phyloP scores from a whole-genome alignment of 2,113 vertebrate species.

The Halcyon malimbica region DNA sequence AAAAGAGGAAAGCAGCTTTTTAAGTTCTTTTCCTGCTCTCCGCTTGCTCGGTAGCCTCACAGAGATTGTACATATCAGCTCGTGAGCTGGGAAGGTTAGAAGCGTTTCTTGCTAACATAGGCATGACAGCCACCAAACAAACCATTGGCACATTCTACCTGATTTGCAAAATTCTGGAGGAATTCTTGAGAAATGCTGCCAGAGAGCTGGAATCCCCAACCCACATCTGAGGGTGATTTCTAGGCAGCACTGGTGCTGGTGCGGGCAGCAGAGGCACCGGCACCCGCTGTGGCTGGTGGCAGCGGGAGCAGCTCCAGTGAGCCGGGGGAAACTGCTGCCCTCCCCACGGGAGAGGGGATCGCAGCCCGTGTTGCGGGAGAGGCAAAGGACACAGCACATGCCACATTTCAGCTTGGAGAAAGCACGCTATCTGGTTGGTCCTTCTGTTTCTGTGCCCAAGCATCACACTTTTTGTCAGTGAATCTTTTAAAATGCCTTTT shows the following conservation, averaged over 20 bases:
- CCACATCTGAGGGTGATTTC: neutral
- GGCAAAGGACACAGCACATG: accelerated
- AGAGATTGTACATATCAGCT: neutral
- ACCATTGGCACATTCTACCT: accelerated
- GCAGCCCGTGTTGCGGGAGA: neutral
- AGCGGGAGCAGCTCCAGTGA: neutral
- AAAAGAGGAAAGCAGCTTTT: neutral
- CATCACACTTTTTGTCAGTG: neutral
- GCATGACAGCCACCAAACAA: neutral
- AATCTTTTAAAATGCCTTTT: neutral
- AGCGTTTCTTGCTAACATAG: neutral
- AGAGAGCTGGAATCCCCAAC: neutral
- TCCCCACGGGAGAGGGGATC: neutral
- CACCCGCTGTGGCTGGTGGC: accelerated
- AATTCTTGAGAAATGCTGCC: neutral
- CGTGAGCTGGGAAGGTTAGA: neutral
- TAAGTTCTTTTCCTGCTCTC: neutral
- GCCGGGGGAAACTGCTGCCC: accelerated
- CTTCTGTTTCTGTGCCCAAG: neutral
- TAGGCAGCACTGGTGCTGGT: neutral
- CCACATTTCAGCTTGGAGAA: neutral
- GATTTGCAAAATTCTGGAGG: neutral
- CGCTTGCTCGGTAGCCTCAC: neutral
- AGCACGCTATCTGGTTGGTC: accelerated
- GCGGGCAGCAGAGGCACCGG: neutral